These are phyloP conservation scores for Pheosia gnoma DNA, from an alignment of 2,888 invertebrate genomes.

Conservation along the genomic window DNA sequence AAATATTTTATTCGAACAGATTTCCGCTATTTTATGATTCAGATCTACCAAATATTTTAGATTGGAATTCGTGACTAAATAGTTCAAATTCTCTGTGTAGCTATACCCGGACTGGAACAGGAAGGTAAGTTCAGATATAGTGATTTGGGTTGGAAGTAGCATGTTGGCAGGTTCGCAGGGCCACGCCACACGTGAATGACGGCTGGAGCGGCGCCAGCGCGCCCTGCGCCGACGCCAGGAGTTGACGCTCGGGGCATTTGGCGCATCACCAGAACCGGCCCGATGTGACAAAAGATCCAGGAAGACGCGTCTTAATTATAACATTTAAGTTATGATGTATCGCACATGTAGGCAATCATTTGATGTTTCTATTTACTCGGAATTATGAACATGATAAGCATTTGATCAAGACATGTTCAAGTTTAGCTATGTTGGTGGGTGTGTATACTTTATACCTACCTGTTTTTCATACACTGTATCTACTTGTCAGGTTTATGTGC, in stretches of 20 bases:
- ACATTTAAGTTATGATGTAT: constrained; percentile 22
- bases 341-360: not conserved
- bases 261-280: constrained; percentile 59
- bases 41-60: not conserved
- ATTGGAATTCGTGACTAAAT: not conserved
- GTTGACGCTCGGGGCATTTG: constrained; percentile 53
- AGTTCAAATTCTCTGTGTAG: constrained; percentile 9
- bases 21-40: too few species aligned
- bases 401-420: not conserved
- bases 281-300: constrained; percentile 56
- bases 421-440: not conserved
- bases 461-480: too few species aligned
- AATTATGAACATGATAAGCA: not conserved
- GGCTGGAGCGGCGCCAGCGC: constrained; percentile 51
- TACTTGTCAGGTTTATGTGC: not conserved
- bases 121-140: constrained; percentile 55
- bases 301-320: constrained; percentile 36
- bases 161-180: constrained; percentile 42
- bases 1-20: too few species aligned
- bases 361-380: not conserved
- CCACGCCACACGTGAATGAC: constrained; percentile 59
- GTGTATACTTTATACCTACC: too few species aligned
- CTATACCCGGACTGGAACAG: constrained; percentile 62
- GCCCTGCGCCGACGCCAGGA: constrained; percentile 42
- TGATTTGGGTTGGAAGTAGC: constrained; percentile 48